Base-by-base conservation (phyloP, 2,113 vertebrate genomes). In the Phyllostomus hastatus region DNA sequence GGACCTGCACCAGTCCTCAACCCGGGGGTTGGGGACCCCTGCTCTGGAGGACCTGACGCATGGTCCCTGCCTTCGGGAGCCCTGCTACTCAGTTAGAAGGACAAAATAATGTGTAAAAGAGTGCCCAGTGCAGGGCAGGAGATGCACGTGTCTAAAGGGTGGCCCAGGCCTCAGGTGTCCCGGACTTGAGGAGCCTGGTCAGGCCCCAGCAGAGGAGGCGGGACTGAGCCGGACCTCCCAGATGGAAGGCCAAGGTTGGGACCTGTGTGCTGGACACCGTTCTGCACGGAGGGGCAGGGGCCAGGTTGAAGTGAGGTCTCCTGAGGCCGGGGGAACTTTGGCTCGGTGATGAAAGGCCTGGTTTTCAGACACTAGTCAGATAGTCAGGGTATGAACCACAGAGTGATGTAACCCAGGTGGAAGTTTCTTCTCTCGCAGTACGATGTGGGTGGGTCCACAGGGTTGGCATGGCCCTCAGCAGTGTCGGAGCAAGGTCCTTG, bases 261-360 rank as follows among this genome's bases (percentile, higher is more conserved):
- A 8, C 46, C 17, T 1, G 2, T 19, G 5, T 1, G 0, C 50
- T n/a, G 1, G 15, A 5, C 26, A 5, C 26, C 1, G 0, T 43
- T 0, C 46, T 64, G 16, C 46, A 15, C 0, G 1, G 22, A 28
- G 69, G 72, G 52, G 22, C 54, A 57, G 15, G 46, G 70, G 48
- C 5, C 28, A 43, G 73, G 33, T 38, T 59, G 35, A 66, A 66
- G 26, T 15, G 33, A 70, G 52, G 41, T n/a, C 24, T 84, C 61
- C 78, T 70, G 43, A 26, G 46, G 52, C 79, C 28, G 14, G 85
- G 4, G 46, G 16, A 24, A 38, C 66, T 33, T 64, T 38, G 28
- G 78, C 75, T 87, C 64, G 19, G 38, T 35, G 35, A 31, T 11
- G 12, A 54, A 46, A 54, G 84, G 26, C 41, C 59, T 75, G 57